Evolutionary conservation across 2,888 invertebrate genomes (phyloP).

Genomic region (Parnassius orleans): DNA sequence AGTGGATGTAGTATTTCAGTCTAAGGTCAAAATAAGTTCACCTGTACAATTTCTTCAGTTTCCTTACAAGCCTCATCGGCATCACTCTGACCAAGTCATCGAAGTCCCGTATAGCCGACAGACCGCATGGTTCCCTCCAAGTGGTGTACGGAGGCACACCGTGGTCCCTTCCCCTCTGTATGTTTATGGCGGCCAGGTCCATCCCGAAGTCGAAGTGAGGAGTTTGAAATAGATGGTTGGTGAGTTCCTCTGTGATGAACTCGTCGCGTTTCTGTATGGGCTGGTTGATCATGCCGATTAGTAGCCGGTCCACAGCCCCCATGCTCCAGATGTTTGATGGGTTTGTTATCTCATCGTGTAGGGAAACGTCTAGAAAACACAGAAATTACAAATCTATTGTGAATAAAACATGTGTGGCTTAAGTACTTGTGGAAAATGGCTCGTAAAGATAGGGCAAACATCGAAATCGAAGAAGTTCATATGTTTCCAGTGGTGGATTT

Average conservation of each 20-base stretch:
- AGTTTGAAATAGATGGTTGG: slow-evolving; percentile 91
- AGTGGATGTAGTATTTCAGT: too few relatives aligned
- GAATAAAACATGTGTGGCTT: too few relatives aligned
- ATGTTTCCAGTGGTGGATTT: too few relatives aligned
- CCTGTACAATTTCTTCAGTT: slow-evolving; percentile 82
- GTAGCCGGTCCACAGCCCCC: slow-evolving; percentile 89
- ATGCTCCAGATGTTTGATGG: slow-evolving; percentile 86
- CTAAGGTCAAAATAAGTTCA: slow-evolving; percentile 30
- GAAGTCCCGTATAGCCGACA: slow-evolving; percentile 84
- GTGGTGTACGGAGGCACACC: slow-evolving; percentile 89
- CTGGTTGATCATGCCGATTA: slow-evolving; percentile 89
- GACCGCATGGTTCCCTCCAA: slow-evolving; percentile 90
- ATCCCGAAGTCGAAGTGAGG: slow-evolving; percentile 86
- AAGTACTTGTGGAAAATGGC: too few relatives aligned
- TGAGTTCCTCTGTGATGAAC: slow-evolving; percentile 89
- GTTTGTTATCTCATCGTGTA: slow-evolving; percentile 89
- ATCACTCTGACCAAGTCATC: slow-evolving; percentile 86
- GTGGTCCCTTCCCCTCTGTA: slow-evolving; percentile 92
- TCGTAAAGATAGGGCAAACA: too few relatives aligned
- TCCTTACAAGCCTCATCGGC: slow-evolving; percentile 82
- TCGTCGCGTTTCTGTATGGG: slow-evolving; percentile 90
- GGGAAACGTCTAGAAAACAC: slow-evolving; percentile 84
- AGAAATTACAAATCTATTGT: too few relatives aligned
- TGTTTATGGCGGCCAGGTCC: slow-evolving; percentile 93
- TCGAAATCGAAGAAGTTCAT: too few relatives aligned